Percentiles rank a stretch among this genome's conserved stretches.
Conservation (phyloP, 2,888 invertebrate genomes). For the Drosophila fulvimacula region DNA sequence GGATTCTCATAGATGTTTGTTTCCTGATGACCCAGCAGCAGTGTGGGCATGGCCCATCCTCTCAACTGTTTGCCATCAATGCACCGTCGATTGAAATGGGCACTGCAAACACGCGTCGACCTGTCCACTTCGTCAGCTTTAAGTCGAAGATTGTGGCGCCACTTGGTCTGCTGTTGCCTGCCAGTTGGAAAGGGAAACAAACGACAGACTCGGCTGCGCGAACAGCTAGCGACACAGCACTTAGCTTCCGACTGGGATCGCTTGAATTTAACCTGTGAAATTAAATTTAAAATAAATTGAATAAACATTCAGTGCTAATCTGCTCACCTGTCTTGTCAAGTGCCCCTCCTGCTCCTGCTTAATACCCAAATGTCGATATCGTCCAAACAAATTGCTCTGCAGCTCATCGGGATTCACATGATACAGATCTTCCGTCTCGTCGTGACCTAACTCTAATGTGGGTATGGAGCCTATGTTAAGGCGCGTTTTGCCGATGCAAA, state of each 20-base stretch:
- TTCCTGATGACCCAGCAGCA: slow-evolving; percentile 69
- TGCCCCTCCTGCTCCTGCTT: slow-evolving; percentile 54
- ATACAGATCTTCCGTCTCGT: slow-evolving; percentile 71
- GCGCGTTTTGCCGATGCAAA: slow-evolving; percentile 80
- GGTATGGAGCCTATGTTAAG: slow-evolving; percentile 77
- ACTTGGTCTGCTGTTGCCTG: slow-evolving; percentile 70
- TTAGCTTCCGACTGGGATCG: slow-evolving; percentile 56
- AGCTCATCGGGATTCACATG: slow-evolving; percentile 74
- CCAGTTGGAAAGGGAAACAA: slow-evolving; percentile 73
- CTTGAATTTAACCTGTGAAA: slow-evolving; percentile 63
- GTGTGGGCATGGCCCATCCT: slow-evolving; percentile 78
- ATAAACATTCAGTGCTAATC: background rate
- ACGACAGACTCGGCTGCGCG: slow-evolving; percentile 67
- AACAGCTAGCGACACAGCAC: slow-evolving; percentile 71
- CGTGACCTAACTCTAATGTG: slow-evolving; percentile 77
- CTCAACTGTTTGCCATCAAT: slow-evolving; percentile 75
- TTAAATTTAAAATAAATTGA: background rate
- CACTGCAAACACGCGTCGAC: slow-evolving; percentile 68
- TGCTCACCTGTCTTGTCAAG: slow-evolving; percentile 56
- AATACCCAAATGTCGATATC: slow-evolving; percentile 50
- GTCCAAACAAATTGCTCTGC: slow-evolving; percentile 71
- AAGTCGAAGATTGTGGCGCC: slow-evolving; percentile 80
- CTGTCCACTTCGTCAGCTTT: slow-evolving; percentile 45
- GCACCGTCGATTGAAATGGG: slow-evolving; percentile 80
- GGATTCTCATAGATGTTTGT: slow-evolving; percentile 78